Base-by-base conservation (phyloP, 1,140 invertebrate genomes). In the Hyposmocoma kahamanoa region DNA sequence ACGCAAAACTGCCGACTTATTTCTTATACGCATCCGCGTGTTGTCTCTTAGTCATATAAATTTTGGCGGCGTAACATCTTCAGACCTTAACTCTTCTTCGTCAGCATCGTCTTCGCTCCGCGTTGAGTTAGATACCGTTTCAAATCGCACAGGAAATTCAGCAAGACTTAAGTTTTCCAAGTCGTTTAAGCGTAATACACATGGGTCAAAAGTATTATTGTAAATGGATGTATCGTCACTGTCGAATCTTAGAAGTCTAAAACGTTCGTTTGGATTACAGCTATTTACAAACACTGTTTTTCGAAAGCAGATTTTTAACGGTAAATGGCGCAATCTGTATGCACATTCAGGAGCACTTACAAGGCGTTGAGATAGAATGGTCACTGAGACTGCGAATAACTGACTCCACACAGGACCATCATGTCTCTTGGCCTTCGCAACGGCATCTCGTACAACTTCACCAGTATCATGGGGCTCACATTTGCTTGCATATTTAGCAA, bases 401-500 rank as follows among this genome's bases (percentile, higher is more conserved):
- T 57, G 54, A 5, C 53, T 22, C 44, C 46, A 55, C 2, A 50
- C 47, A 13, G 47, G 30, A 38, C 28, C 21, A 17, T 34, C 22
- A 22, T 59, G 30, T 30, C 52, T 39, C 28, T 61, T 61, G 10
- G 56, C 58, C n/a, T 52, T 66, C 20, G 15, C 2, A 34, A 66
- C 32, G 0, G 62, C 47, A 22, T 63, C 57, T 9, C 53, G 34
- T 10, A 66, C 26, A n/a, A 61, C 51, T 18, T 61, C 57, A 6
- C 57, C 56, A n/a, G 1, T 22, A 49, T 70, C 56, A 38, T 58
- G 41, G n/a, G 60, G 62, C 42, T 70, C 67, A 32, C 49, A 53
- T 54, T 69, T 66, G 6, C 59, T 63, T 0, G 42, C 60, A 44
- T 65, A 66, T 53, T 69, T 69, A 17, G 62, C 58, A 8, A 69